Base-by-base conservation (phyloP, 2,113 vertebrate genomes). In the Nesospiza acunhae region DNA sequence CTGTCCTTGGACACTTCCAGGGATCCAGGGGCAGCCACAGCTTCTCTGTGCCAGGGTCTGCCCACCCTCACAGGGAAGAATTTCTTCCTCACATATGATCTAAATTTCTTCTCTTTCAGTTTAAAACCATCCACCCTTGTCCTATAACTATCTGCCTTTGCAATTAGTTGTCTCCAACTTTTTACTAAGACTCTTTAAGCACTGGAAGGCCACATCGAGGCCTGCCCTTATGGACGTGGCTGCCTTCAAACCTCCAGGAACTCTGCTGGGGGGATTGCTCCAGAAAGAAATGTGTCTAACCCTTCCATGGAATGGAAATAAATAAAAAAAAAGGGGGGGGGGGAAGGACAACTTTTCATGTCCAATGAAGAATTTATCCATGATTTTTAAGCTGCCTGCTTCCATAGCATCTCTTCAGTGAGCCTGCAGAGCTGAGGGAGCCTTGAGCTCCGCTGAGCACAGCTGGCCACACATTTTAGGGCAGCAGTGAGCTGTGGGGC, bases 61-160 rank as follows among this genome's bases (percentile, higher is more conserved):
- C 0, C 0, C 77, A 60, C 13, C 13, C 24, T 82, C 62, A 1
- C 6, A 39, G 23, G 35, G 19, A n/a, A 17, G 0, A 0, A 75
- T 46, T 67, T 10, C 33, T 39, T 52, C 19, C 13, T 23, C 5
- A 55, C 18, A 47, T 31, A 3, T 5, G 11, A 49, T 23, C 30
- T 69, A 69, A 15, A 62, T 27, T 39, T 31, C n/a, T 55, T n/a
- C 24, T 41, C 11, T 55, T 47, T 42, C 15, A 31, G n/a, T 60
- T 60, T 60, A 41, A 60, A 75, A 2, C 24, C 22, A 18, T 35
- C 11, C 10, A 41, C 11, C 14, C 30, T 31, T 49, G 14, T 55
- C 26, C 55, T 76, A 6, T 35, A 18, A 42, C 21, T 30, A 7
- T 13, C 46, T 68, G 21, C 4, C 39, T 52, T 31, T 47, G 47